These are phyloP conservation scores for Ips typographus DNA, from an alignment of 1,140 invertebrate genomes.

Conservation along the genomic window DNA sequence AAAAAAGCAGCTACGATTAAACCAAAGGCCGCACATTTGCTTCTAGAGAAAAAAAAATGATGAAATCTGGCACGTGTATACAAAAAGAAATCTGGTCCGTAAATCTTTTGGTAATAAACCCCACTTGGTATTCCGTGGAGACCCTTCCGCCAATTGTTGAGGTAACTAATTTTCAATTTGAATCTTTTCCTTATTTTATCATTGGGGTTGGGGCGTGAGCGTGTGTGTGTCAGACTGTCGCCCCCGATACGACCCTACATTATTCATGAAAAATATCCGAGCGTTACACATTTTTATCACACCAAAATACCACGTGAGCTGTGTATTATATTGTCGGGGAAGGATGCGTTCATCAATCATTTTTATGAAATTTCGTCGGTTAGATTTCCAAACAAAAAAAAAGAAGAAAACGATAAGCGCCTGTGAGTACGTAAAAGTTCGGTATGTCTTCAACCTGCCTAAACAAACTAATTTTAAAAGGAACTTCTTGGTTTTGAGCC, in stretches of 20 bases:
- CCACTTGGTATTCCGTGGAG: conserved; percentile 27
- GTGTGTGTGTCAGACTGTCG: conserved; percentile 43
- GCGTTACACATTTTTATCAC: conserved; percentile 48
- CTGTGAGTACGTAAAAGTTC: background rate
- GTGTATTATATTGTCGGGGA: conserved; percentile 34
- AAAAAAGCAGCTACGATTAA: too few species aligned
- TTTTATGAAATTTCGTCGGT: conserved; percentile 32
- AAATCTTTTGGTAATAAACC: conserved; percentile 26
- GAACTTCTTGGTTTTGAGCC: background rate
- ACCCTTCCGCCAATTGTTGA: conserved; percentile 40
- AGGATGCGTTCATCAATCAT: conserved; percentile 37
- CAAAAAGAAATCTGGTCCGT: conserved; percentile 3
- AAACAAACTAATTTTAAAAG: conserved; percentile 9
- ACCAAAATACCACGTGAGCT: conserved; percentile 37
- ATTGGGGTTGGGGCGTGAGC: conserved; percentile 21
- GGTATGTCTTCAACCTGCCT: background rate
- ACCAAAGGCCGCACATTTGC: too few species aligned
- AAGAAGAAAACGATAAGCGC: conserved; percentile 16
- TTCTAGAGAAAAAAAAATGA: too few species aligned
- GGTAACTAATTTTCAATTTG: conserved; percentile 48
- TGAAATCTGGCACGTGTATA: background rate
- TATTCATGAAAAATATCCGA: conserved; percentile 47
- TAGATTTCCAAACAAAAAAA: too few species aligned
- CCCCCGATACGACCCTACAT: conserved; percentile 45
- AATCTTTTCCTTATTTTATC: conserved; percentile 44